Base-by-base conservation (phyloP, 2,113 vertebrate genomes). In the Osmerus eperlanus region DNA sequence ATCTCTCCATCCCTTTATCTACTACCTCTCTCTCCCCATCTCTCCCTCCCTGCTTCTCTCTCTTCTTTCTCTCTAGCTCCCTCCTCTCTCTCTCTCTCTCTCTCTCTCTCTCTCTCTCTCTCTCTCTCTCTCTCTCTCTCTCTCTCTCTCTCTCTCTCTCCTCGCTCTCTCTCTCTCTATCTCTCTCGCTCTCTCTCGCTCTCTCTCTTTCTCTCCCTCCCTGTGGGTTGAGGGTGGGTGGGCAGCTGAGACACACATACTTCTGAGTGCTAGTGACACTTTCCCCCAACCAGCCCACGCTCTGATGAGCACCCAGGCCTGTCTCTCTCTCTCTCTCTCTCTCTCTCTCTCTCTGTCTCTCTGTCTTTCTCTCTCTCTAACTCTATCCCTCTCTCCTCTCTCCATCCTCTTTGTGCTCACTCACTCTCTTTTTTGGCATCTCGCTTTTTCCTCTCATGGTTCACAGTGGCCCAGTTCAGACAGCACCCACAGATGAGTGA, bases 301-400 rank as follows among this genome's bases (percentile, higher is more conserved):
- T 47, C 41, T 47, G 41, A 47, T 47, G 41, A 47, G 41, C 41
- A 47, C 41, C 41, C 41, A 47, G 41, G 29, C 21, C 15, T 28
- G 23, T n/a, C 52, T 67, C 65, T 52, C 65, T 52, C 41, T 67
- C n/a, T 25, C 47, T 67, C 36, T 53, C 19, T 21, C 36, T 29
- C 21, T 60, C 14, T 5, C 65, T 21, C 54, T 70, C 54, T 59
- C 28, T 70, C 69, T 62, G 41, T 18, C 69, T 28, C 68, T 60
- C 68, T 21, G 36, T 15, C 18, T 61, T 56, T 36, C 16, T 56
- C 54, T 41, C 58, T 61, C 55, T 19, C 68, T 59, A 25, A 5
- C 28, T 19, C 68, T 70, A 2, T 41, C 28, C n/a, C 29, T 70
- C 54, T 36, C 28, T 41, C 68, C 7, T 58, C 68, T 21, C 18